Base-by-base conservation (phyloP, 2,113 vertebrate genomes). In the Microtus ochrogaster region DNA sequence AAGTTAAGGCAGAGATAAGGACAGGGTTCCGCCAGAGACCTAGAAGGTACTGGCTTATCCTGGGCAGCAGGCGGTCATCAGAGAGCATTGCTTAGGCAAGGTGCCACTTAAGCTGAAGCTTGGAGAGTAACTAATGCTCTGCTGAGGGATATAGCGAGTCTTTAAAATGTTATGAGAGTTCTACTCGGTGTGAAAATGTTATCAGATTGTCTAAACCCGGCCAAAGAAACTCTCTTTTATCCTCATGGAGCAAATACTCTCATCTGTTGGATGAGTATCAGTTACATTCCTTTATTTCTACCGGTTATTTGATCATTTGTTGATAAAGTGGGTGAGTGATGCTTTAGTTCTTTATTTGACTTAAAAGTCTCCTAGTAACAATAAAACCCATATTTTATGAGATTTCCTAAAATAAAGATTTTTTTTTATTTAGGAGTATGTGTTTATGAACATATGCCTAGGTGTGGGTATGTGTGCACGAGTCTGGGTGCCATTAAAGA, bases 71-170 rank as follows among this genome's bases (percentile, higher is more conserved):
- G 81, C 63, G n/a, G 76, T 79, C 89, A 89, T 16, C n/a, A 79
- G 65, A 87, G 84, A 58, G 0, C 0, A 11, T 49, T 52, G 74
- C 47, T 81, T 58, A 65, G 74, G 84, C 47, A 79, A 92, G 41
- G 47, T 47, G 65, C 78, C 83, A n/a, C 70, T 85, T 93, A 81
- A 91, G 49, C 63, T 22, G 85, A 90, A 88, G 84, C 70, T 94
- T 85, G 68, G 90, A 90, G 74, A 79, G 52, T 8, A 79, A 74
- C 39, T 76, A 88, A 65, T 70, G 90, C n/a, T 66, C 61, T 26
- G 44, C 39, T 66, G 66, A 81, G 91, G 66, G 61, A 72, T 47
- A 39, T 3, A 58, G 63, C 28, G 21, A 79, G 21, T 72, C 19
- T 81, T 65, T 41, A 77, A 82, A 84, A 73, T 82, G 36, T 66